These are phyloP conservation scores for Rhinopomastus cyanomelas DNA, from an alignment of 2,113 vertebrate genomes.

Conservation along the genomic window DNA sequence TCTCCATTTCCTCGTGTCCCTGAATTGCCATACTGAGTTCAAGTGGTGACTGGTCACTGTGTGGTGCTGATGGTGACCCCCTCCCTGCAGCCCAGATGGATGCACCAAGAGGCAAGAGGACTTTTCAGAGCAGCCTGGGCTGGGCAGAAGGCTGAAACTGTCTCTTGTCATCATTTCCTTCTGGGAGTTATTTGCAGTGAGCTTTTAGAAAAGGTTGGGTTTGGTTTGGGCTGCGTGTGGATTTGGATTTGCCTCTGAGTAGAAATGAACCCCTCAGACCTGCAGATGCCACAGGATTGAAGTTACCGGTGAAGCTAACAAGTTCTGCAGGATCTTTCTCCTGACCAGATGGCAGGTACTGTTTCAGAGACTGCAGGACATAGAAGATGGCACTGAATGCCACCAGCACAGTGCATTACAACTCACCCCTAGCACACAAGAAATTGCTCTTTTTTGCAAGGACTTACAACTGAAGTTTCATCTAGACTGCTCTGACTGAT, in stretches of 20 bases:
- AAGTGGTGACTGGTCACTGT: not conserved
- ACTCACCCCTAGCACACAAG: accelerated
- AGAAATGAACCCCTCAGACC: not conserved
- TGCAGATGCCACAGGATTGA: not conserved
- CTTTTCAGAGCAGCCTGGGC: accelerated
- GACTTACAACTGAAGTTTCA: not conserved
- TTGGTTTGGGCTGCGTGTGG: not conserved
- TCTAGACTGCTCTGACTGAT: not conserved
- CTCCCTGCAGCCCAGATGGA: not conserved
- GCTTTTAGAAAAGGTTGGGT: not conserved
- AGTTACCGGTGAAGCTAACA: not conserved
- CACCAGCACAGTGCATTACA: not conserved
- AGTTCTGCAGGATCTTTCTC: not conserved
- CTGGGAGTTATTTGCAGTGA: not conserved
- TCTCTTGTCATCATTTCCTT: not conserved
- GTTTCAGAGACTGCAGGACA: not conserved
- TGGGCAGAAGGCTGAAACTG: not conserved
- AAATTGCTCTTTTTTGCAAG: not conserved
- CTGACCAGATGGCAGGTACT: not conserved
- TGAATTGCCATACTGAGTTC: not conserved
- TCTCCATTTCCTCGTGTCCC: not conserved
- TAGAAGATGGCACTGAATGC: not conserved
- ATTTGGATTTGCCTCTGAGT: not conserved
- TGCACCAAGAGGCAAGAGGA: not conserved
- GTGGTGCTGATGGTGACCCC: accelerated